Conservation (phyloP, 2,888 invertebrate genomes). For the Gandaritis pyraliata region DNA sequence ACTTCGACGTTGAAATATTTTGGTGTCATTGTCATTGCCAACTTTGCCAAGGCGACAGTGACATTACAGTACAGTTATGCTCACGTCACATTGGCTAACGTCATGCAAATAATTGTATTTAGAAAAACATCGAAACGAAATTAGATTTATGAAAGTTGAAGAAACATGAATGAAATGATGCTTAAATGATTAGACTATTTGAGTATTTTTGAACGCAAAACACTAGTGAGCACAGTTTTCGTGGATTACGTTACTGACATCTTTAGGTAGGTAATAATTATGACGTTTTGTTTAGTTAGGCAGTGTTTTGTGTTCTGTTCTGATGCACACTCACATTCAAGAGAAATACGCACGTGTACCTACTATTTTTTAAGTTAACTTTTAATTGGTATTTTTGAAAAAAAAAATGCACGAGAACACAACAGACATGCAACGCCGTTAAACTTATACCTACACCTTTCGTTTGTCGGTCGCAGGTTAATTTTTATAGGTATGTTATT, state of each 20-base stretch:
- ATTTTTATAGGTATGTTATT: no score
- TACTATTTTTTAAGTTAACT: no score
- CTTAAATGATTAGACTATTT: not conserved
- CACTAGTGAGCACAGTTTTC: not conserved
- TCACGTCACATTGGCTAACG: not conserved
- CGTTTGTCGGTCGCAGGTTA: no score
- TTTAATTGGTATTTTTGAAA: no score
- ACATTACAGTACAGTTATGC: not conserved
- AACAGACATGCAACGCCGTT: no score
- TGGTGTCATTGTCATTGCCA: conserved; percentile 22
- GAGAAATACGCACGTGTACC: no score
- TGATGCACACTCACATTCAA: not conserved
- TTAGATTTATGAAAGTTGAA: not conserved
- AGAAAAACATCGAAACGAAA: not conserved
- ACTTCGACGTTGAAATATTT: not conserved
- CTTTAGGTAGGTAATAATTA: not conserved
- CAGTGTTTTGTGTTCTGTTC: not conserved
- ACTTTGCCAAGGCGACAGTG: conserved; percentile 24
- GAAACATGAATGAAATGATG: not conserved
- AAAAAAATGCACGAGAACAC: no score
- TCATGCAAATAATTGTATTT: not conserved
- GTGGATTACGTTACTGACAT: not conserved
- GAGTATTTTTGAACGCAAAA: not conserved
- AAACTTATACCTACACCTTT: no score
- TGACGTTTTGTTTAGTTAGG: not conserved